phyloP scores from a whole-genome alignment of 2,113 vertebrate genomes.

The Falco punctatus region DNA sequence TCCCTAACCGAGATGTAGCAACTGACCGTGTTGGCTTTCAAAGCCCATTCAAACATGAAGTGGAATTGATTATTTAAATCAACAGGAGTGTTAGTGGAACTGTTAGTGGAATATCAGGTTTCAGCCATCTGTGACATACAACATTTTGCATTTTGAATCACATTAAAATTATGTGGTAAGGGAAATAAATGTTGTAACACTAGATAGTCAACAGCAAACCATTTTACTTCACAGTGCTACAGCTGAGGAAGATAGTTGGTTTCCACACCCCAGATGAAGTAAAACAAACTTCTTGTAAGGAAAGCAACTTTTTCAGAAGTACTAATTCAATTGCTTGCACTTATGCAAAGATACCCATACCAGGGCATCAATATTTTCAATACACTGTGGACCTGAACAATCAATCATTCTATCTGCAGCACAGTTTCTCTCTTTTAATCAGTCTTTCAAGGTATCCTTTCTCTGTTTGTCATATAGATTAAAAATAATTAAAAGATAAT shows the following conservation, averaged over 20 bases:
- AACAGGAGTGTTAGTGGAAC: conserved; percentile 5
- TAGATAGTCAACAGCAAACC: not conserved
- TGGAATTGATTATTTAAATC: conserved; percentile 14
- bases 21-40: not conserved
- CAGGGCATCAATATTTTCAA: not conserved
- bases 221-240: not conserved
- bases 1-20: not conserved
- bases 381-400: not conserved
- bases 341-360: not conserved
- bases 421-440: not conserved
- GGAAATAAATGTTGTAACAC: not conserved
- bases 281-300: not conserved
- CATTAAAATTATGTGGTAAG: not conserved
- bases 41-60: not conserved
- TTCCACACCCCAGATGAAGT: not conserved
- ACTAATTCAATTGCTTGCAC: not conserved
- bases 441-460: not conserved
- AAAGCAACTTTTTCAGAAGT: not conserved
- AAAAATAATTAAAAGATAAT: conserved; percentile 38
- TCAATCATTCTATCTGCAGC: not conserved
- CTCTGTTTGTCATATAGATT: not conserved
- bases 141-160: conserved; percentile 8
- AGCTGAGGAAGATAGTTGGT: not conserved
- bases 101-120: not conserved
- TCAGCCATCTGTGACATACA: not conserved